phyloP scores from a whole-genome alignment of 2,797 vertebrate genomes.

The Sebastes melanostomus region DNA sequence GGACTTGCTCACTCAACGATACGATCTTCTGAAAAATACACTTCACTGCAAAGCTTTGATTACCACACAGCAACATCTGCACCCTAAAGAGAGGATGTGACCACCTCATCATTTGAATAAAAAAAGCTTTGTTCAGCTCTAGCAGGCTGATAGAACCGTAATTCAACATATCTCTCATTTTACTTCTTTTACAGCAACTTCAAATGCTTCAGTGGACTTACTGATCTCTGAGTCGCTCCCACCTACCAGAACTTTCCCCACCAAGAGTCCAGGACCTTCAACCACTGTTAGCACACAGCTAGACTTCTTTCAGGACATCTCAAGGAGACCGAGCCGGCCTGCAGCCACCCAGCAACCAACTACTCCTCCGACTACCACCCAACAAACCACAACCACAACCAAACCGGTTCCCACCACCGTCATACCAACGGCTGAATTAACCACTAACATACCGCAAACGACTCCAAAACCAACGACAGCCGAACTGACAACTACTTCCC shows the following conservation, averaged over 20 bases:
- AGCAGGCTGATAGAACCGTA: not conserved
- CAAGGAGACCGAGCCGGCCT: not conserved
- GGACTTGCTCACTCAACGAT: not conserved
- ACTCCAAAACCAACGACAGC: slow-evolving; percentile 9
- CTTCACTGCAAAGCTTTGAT: not conserved
- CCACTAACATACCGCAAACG: not conserved
- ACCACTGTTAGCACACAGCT: not conserved
- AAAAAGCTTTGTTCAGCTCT: not conserved
- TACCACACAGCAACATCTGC: not conserved
- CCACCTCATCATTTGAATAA: not conserved
- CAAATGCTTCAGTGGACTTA: slow-evolving; percentile 32
- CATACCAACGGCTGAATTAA: not conserved
- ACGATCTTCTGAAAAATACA: not conserved
- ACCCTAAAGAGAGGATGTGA: not conserved
- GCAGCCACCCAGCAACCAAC: slow-evolving; percentile 15
- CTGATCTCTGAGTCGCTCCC: slow-evolving; percentile 34
- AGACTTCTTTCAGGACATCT: not conserved
- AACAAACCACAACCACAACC: slow-evolving; percentile 12
- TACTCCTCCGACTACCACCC: slow-evolving; percentile 18
- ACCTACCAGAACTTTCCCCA: not conserved
- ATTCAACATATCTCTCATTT: not conserved
- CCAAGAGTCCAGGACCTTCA: slow-evolving; percentile 12
- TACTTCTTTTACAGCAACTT: slow-evolving; percentile 17
- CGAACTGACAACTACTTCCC: slow-evolving; percentile 26
- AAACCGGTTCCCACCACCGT: slow-evolving; percentile 18